Percentiles rank a stretch among this genome's conserved stretches.
These are phyloP conservation scores for Edolisoma coerulescens DNA, from an alignment of 2,113 vertebrate genomes.

Conservation along the genomic window DNA sequence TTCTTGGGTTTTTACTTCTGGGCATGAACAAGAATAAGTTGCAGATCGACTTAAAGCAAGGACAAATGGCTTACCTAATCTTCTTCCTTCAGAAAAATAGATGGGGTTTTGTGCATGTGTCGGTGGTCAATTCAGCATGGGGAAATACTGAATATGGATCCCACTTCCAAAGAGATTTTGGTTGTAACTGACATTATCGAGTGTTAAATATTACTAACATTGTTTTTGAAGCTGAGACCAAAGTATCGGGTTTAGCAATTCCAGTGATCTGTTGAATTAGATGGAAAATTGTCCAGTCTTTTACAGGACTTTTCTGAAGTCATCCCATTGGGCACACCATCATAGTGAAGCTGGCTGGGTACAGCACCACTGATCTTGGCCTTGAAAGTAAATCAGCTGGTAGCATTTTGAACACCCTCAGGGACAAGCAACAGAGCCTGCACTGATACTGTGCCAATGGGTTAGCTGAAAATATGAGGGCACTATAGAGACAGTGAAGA, in stretches of 20 bases:
- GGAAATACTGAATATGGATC: neutral
- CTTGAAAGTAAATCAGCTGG: neutral
- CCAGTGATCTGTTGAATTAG: neutral
- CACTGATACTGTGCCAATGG: neutral
- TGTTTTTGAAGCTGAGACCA: neutral
- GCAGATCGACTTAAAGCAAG: neutral
- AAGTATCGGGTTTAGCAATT: neutral
- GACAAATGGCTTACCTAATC: fast-evolving
- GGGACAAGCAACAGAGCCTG: neutral
- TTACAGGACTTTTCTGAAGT: neutral
- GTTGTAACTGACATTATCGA: neutral
- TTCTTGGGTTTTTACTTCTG: neutral
- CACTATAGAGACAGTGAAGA: neutral
- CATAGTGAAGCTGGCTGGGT: neutral
- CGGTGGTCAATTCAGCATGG: neutral
- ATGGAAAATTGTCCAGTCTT: neutral
- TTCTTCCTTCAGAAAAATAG: neutral
- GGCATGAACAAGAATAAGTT: neutral
- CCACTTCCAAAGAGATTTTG: neutral
- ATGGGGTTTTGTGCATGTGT: neutral
- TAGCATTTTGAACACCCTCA: neutral
- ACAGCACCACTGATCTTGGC: neutral
- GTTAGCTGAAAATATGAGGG: neutral
- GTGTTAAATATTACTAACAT: neutral
- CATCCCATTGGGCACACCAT: neutral